A percentile compares a stretch with the other conserved stretches of the same genome.
These are phyloP conservation scores for Macrosiphum euphorbiae DNA, from an alignment of 2,888 invertebrate genomes.

Conservation along the genomic window DNA sequence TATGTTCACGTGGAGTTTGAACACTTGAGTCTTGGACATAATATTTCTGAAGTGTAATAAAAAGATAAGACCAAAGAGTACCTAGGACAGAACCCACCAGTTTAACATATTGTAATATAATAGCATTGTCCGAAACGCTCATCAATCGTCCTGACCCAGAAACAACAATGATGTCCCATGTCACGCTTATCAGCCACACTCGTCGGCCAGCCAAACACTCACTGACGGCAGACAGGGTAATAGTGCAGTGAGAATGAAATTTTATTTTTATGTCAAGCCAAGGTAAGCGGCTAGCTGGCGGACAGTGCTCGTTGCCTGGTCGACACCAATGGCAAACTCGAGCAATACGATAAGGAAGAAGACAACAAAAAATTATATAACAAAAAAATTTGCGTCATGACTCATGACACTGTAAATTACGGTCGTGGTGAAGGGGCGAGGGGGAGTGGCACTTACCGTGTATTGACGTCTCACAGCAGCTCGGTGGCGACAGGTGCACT, in stretches of 20 bases:
- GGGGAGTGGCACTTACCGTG: slow-evolving; percentile 12
- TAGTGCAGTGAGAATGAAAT: background rate
- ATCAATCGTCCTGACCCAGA: background rate
- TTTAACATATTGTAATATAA: background rate
- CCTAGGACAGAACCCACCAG: background rate
- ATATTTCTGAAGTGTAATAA: background rate
- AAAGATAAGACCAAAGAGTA: background rate
- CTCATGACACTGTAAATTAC: background rate
- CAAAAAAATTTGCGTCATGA: background rate
- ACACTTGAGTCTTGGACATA: background rate
- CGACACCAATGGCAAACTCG: background rate
- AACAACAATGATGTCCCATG: background rate
- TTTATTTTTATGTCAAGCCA: background rate
- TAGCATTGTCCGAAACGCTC: background rate
- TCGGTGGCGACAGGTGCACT: background rate
- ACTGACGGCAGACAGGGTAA: background rate
- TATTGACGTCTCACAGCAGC: background rate
- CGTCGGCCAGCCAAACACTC: background rate
- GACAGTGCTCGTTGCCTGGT: background rate
- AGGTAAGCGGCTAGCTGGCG: background rate
- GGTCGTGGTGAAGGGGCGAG: background rate
- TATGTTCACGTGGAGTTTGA: background rate
- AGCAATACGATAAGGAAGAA: background rate
- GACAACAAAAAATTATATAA: background rate
- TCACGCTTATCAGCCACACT: background rate